Percentiles rank a stretch among this genome's conserved stretches.
These are phyloP conservation scores for Micoletzkya japonica DNA, from an alignment of 2,888 invertebrate species.

Conservation along the genomic window DNA sequence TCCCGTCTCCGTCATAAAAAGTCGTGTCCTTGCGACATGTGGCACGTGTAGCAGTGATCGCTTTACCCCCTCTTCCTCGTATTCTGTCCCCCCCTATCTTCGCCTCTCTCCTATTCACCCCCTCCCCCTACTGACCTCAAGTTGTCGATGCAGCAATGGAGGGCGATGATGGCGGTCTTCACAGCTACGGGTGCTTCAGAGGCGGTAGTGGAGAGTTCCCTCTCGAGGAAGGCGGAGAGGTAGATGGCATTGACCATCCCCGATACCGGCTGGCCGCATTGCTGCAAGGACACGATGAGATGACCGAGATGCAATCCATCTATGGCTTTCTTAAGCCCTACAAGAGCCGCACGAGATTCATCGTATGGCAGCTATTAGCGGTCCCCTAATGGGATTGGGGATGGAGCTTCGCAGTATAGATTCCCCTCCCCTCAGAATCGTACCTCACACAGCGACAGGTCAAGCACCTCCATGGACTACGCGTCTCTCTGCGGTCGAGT, in stretches of 20 bases:
- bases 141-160: constrained; percentile 45
- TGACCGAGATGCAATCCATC: too few species aligned
- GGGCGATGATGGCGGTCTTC: constrained; percentile 44
- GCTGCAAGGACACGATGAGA: constrained; percentile 19
- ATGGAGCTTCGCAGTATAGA: too few species aligned
- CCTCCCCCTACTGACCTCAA: constrained; percentile 35
- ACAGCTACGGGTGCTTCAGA: constrained; percentile 41
- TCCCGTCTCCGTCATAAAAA: too few species aligned
- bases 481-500: too few species aligned
- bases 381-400: too few species aligned
- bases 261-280: constrained; percentile 30
- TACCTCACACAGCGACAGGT: too few species aligned
- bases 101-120: background rate
- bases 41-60: background rate
- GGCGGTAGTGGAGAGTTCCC: constrained; percentile 38
- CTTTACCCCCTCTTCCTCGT: background rate
- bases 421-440: too few species aligned
- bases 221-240: constrained; percentile 45
- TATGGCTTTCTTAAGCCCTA: too few species aligned
- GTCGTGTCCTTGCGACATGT: background rate
- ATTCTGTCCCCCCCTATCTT: background rate
- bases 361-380: too few species aligned
- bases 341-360: too few species aligned
- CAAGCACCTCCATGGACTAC: too few species aligned
- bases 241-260: constrained; percentile 41